phyloP scores from a whole-genome alignment of 2,113 vertebrate species.

The Mormyrus lacerda region DNA sequence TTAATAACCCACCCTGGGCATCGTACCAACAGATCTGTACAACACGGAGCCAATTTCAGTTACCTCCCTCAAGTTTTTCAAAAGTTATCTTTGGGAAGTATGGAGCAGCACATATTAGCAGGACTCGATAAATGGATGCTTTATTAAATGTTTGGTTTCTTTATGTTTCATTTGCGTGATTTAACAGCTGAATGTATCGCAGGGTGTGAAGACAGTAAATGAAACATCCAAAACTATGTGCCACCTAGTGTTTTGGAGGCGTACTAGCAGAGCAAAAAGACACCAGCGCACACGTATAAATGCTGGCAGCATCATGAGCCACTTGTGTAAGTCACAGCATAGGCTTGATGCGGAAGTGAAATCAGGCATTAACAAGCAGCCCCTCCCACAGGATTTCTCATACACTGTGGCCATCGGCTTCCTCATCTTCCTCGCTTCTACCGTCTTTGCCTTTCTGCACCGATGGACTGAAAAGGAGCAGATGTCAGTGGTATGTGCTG shows the following conservation, averaged over 20 bases:
- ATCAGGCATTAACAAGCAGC: neutral
- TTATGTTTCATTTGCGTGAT: neutral
- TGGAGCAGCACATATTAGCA: neutral
- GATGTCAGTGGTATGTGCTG: conserved; percentile 62
- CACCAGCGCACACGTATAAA: neutral
- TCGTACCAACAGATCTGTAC: neutral
- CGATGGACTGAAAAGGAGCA: conserved; percentile 37
- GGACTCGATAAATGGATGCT: neutral
- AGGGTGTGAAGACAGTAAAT: neutral
- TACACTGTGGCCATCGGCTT: conserved; percentile 37
- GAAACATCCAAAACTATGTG: neutral
- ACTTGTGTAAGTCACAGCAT: neutral
- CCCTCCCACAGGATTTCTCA: conserved; percentile 60
- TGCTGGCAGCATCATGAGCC: neutral
- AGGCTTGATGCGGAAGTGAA: neutral
- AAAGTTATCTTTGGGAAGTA: neutral
- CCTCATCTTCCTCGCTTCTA: conserved; percentile 61
- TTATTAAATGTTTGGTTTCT: neutral
- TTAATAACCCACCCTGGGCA: neutral
- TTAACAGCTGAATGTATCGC: neutral
- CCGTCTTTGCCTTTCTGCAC: conserved; percentile 50
- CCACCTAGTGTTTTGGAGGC: neutral
- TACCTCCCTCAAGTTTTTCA: neutral
- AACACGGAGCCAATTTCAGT: neutral
- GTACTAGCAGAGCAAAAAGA: neutral